A percentile compares a stretch with the other conserved stretches of the same genome.
Evolutionary conservation across 1,140 invertebrate species (phyloP).

Genomic region (Cephus cinctus): DNA sequence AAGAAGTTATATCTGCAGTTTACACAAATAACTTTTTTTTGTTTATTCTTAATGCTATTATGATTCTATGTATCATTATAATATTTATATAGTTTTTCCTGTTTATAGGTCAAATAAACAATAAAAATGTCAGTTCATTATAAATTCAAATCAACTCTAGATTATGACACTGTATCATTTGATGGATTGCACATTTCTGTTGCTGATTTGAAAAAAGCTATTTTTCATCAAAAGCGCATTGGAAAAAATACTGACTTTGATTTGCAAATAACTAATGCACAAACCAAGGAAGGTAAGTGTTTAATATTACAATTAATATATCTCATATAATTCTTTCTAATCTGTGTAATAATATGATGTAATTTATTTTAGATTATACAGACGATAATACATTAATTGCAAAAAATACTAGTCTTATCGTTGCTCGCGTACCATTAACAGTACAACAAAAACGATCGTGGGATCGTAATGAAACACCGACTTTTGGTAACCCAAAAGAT

Average conservation of each 20-base stretch:
- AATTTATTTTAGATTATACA: slow-evolving; percentile 77
- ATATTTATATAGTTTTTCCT: too few species aligned
- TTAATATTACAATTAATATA: too few species aligned
- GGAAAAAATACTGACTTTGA: slow-evolving; percentile 94
- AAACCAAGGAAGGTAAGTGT: slow-evolving; percentile 90
- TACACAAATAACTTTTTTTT: too few species aligned
- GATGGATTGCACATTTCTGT: slow-evolving; percentile 96
- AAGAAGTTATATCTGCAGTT: too few species aligned
- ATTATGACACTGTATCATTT: slow-evolving; percentile 94
- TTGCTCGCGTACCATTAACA: slow-evolving; percentile 85
- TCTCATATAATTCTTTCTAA: too few species aligned
- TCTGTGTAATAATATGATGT: too few species aligned
- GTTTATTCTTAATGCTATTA: too few species aligned
- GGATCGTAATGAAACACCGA: slow-evolving; percentile 57
- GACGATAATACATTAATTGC: slow-evolving; percentile 90
- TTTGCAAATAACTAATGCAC: slow-evolving; percentile 94
- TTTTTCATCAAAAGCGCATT: slow-evolving; percentile 92
- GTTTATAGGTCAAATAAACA: too few species aligned
- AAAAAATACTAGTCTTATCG: slow-evolving; percentile 96
- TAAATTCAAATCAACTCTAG: slow-evolving; percentile 94
- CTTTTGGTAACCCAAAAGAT: slow-evolving; percentile 57
- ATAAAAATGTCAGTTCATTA: slow-evolving; percentile 91
- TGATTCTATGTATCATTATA: too few species aligned
- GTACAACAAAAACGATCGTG: slow-evolving; percentile 75
- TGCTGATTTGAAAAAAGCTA: slow-evolving; percentile 90